These are phyloP conservation scores for Anomalospiza imberbis DNA, from an alignment of 2,797 vertebrate genomes.

Conservation along the genomic window DNA sequence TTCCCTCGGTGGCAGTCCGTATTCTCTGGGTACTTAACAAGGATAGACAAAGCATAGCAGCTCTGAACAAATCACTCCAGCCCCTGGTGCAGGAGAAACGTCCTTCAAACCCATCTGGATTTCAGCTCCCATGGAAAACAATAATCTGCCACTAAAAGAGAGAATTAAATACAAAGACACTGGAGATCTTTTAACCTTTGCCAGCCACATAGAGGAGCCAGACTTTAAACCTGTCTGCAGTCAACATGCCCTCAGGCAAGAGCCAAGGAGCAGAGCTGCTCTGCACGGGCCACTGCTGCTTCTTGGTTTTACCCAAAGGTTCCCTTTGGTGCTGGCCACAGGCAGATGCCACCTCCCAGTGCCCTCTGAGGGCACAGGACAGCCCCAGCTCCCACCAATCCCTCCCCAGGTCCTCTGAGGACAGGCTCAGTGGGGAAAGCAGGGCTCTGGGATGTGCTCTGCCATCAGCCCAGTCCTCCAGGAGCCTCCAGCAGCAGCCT, in stretches of 20 bases:
- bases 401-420: neutral
- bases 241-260: neutral
- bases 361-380: neutral
- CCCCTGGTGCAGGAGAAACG: neutral
- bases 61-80: neutral
- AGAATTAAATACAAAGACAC: neutral
- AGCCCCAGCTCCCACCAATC: neutral
- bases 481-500: neutral
- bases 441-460: neutral
- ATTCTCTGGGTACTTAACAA: constrained; percentile 27
- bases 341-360: neutral
- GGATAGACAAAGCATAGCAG: constrained; percentile 28
- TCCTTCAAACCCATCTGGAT: neutral
- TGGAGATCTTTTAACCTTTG: constrained; percentile 3
- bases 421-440: neutral
- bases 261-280: neutral
- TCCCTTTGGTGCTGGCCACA: neutral
- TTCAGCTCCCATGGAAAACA: neutral
- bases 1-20: constrained; percentile 4
- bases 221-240: neutral
- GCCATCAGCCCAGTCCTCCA: neutral
- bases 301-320: neutral
- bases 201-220: neutral
- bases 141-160: neutral
- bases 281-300: neutral